Evolutionary conservation across 2,797 vertebrate species (phyloP).

Genomic region (Oryzias sinensis): DNA sequence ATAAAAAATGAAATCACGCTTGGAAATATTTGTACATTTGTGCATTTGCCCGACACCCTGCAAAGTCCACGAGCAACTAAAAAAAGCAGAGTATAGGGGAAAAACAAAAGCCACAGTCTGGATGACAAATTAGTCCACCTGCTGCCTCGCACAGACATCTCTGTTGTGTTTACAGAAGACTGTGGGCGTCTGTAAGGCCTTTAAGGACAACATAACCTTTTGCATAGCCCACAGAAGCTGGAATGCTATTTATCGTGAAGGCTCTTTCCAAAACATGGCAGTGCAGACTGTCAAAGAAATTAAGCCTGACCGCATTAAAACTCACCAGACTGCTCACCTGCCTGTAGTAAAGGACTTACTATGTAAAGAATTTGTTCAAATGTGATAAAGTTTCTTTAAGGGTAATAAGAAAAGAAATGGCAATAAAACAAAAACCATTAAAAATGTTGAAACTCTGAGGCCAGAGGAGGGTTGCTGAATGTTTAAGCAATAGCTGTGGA

Average conservation of each 20-base stretch:
- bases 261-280: conserved; percentile 65
- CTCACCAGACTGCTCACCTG: conserved; percentile 34
- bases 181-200: conserved; percentile 56
- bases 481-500: too few relatives aligned
- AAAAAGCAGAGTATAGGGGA: too few relatives aligned
- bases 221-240: conserved; percentile 47
- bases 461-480: too few relatives aligned
- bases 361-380: too few relatives aligned
- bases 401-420: too few relatives aligned
- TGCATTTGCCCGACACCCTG: too few relatives aligned
- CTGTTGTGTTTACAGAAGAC: conserved; percentile 63
- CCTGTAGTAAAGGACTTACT: background rate
- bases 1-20: background rate
- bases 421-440: too few relatives aligned
- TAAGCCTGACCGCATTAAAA: conserved; percentile 25
- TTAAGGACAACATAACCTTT: conserved; percentile 69
- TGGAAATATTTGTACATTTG: too few relatives aligned
- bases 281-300: conserved; percentile 37
- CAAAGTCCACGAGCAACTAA: too few relatives aligned
- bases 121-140: conserved; percentile 67
- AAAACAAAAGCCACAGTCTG: conserved; percentile 12
- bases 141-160: conserved; percentile 53
- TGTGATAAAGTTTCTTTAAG: too few relatives aligned
- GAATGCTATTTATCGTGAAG: conserved; percentile 65
- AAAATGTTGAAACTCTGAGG: too few relatives aligned